Evolutionary conservation across 1,140 invertebrate genomes (phyloP), one percentile per base, ranked within the genome.

Genomic region (Pseudoatta argentina): DNA sequence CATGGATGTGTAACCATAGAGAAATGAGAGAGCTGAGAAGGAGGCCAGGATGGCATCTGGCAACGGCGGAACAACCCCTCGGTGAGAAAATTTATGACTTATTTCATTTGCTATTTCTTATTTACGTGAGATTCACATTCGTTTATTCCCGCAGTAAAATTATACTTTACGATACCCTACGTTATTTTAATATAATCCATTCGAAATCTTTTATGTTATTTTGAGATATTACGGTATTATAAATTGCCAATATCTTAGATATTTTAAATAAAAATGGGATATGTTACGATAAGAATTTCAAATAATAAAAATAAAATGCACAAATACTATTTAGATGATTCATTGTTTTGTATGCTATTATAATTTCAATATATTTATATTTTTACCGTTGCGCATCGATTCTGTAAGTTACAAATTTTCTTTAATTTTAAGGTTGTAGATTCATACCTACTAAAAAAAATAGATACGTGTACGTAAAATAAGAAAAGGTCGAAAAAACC

Each of bases 291-390:
- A 12, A 64, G 16, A 39, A 66, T 66, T 64, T 61, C 7, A 30
- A 14, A 18, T 64, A 34, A 18, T 34, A 34, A 30, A 34, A 64
- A 18, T 64, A 30, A 64, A 34, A 30, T 39, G 7, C 34, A 39
- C 6, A 5, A 18, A 8, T 30, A 18, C 6, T 27, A 64, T 64
- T 64, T 44, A 44, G 39, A 64, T 7, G 18, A 3, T 64, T 64
- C 7, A 34, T 64, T 64, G 7, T 64, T 66, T 66, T 66, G 1
- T 1, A 44, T 18, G 16, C 2, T 64, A n/a, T 67, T 67, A 14
- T 67, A 67, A 67, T 44, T 67, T 14, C n/a, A 18, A 14, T 67
- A n/a, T 66, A 66, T 66, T 39, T 66, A 27, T 34, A 34, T 39
- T 39, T 66, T 34, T 64, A 66, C 30, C n/a, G 18, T 27, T 21